phyloP scores from a whole-genome alignment of 2,113 vertebrate genomes.

The Balaeniceps rex region DNA sequence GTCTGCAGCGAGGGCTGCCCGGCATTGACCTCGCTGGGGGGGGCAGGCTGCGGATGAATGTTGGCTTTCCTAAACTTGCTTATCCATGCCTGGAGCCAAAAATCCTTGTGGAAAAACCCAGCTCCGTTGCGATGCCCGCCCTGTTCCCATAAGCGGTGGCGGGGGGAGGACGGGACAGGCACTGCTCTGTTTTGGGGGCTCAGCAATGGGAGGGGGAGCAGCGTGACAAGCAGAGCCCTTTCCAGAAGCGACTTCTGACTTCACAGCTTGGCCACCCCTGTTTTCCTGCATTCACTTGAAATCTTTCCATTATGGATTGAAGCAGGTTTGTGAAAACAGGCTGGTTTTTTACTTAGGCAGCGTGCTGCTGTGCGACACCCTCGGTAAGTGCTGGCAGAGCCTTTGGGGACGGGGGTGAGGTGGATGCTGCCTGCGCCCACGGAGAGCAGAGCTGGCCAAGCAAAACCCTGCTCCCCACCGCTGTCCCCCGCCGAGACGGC shows the following conservation, averaged over 20 bases:
- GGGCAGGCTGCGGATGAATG: background rate
- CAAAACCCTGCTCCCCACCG: background rate
- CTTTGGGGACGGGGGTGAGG: background rate
- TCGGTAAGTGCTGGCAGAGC: background rate
- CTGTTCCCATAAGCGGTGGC: fast-evolving
- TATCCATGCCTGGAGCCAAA: background rate
- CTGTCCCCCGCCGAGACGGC: background rate
- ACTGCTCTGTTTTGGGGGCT: background rate
- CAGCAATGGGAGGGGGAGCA: background rate
- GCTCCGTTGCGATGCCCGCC: background rate
- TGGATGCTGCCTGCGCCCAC: background rate
- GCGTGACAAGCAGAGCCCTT: background rate
- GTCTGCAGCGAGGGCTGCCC: background rate
- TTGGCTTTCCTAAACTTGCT: background rate
- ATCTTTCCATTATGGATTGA: background rate
- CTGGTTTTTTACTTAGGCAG: background rate
- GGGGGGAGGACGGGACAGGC: background rate
- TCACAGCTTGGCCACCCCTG: background rate
- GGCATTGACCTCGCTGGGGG: fast-evolving
- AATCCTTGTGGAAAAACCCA: background rate
- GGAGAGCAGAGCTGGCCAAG: background rate
- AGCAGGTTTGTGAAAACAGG: background rate
- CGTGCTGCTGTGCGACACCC: background rate
- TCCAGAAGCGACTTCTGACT: background rate
- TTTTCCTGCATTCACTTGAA: background rate